phyloP scores from a whole-genome alignment of 2,888 invertebrate species.

The Heliconius hortense region DNA sequence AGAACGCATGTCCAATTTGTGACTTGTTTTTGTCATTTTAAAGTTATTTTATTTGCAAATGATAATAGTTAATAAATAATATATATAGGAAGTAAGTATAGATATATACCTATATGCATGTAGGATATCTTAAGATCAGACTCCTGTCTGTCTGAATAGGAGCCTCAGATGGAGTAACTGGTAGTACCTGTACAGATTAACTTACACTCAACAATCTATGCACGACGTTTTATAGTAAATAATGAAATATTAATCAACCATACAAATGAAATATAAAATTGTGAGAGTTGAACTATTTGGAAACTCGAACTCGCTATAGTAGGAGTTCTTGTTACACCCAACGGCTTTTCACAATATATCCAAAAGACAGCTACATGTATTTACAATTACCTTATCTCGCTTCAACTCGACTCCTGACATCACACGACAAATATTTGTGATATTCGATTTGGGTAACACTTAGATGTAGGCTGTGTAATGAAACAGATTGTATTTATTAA shows the following conservation, averaged over 20 bases:
- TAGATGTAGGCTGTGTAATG: not conserved
- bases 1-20: conserved; percentile 55
- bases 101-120: too few relatives aligned
- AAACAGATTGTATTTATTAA: not conserved
- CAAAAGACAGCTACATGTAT: conserved; percentile 73
- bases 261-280: not conserved
- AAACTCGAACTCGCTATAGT: not conserved
- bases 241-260: not conserved
- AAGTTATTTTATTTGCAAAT: not conserved
- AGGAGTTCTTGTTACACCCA: conserved; percentile 31
- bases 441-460: conserved; percentile 42
- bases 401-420: conserved; percentile 67
- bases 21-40: not conserved
- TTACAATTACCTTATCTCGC: conserved; percentile 77
- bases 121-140: not conserved
- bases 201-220: too few relatives aligned
- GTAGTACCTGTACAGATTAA: not conserved
- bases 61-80: too few relatives aligned
- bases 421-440: conserved; percentile 73
- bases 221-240: too few relatives aligned
- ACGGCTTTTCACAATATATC: conserved; percentile 62
- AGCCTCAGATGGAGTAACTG: not conserved
- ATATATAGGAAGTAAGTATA: too few relatives aligned
- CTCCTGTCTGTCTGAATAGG: not conserved
- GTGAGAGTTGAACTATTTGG: too few relatives aligned